These are phyloP conservation scores for Pseudorectes ferrugineus DNA, from an alignment of 2,113 vertebrate genomes.

Conservation along the genomic window DNA sequence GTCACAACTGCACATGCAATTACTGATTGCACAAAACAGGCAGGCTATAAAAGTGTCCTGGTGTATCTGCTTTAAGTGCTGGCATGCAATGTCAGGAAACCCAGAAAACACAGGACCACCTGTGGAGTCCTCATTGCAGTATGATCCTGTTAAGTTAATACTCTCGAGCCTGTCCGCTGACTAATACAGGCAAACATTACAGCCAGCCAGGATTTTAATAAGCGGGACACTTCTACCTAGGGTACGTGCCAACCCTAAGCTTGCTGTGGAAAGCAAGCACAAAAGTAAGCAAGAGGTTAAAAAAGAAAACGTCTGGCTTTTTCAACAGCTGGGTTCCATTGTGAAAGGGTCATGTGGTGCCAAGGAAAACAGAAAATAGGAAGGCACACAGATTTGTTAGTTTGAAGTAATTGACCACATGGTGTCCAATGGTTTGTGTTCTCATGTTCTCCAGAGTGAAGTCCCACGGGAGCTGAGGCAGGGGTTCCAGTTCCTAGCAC, in stretches of 20 bases:
- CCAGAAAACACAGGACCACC: constrained; percentile 45
- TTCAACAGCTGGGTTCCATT: constrained; percentile 77
- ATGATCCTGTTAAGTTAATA: constrained; percentile 45
- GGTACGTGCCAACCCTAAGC: not conserved
- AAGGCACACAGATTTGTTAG: constrained; percentile 81
- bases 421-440: constrained; percentile 78
- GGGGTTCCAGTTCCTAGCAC: constrained; percentile 82
- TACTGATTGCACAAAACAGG: constrained; percentile 15
- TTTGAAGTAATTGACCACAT: constrained; percentile 84
- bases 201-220: constrained; percentile 36
- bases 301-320: constrained; percentile 51
- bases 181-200: constrained; percentile 35
- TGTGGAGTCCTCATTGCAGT: not conserved
- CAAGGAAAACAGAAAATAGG: constrained; percentile 84
- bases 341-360: constrained; percentile 69
- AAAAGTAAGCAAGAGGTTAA: constrained; percentile 66
- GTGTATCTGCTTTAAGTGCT: constrained; percentile 34
- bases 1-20: constrained; percentile 13
- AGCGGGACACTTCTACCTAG: not conserved
- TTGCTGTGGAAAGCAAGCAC: not conserved
- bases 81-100: constrained; percentile 26
- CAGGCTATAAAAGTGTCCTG: constrained; percentile 17
- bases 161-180: constrained; percentile 35
- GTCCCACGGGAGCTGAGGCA: constrained; percentile 82
- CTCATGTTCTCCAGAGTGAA: constrained; percentile 79